Conservation (phyloP, 2,797 vertebrate species). For the Molossus alvarezi region DNA sequence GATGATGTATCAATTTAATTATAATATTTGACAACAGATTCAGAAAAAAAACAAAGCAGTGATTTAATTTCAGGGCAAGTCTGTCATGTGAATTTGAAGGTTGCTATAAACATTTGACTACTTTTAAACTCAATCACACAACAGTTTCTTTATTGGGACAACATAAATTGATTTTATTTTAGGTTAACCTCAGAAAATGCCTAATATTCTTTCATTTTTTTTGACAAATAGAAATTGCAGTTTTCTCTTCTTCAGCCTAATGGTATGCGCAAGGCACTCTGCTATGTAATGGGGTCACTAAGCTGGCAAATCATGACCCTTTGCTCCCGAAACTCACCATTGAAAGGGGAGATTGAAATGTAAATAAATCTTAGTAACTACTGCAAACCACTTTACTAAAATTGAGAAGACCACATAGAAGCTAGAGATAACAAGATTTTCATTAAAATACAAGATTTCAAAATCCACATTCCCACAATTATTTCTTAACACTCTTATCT, state of each 20-base stretch:
- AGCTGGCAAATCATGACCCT: neutral
- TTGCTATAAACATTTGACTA: neutral
- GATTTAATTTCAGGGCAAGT: neutral
- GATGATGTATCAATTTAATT: constrained; percentile 23
- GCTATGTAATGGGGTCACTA: neutral
- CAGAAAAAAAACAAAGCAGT: neutral
- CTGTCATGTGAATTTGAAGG: neutral
- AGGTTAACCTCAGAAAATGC: neutral
- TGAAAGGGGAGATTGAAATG: neutral
- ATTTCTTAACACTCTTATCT: neutral
- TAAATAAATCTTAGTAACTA: neutral
- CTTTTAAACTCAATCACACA: neutral
- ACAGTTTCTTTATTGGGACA: neutral
- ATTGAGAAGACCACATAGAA: neutral
- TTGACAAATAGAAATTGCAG: constrained; percentile 27
- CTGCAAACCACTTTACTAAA: neutral
- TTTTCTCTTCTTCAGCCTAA: constrained; percentile 1
- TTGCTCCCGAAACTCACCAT: neutral
- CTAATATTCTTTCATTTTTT: neutral
- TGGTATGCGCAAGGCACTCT: neutral
- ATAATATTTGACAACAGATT: neutral
- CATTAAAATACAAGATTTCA: constrained; percentile 12
- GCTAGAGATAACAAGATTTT: neutral
- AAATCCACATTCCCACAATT: neutral
- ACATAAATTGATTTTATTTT: neutral